Conservation (phyloP, 2,113 vertebrate genomes). For the human (Homo sapiens) region DNA sequence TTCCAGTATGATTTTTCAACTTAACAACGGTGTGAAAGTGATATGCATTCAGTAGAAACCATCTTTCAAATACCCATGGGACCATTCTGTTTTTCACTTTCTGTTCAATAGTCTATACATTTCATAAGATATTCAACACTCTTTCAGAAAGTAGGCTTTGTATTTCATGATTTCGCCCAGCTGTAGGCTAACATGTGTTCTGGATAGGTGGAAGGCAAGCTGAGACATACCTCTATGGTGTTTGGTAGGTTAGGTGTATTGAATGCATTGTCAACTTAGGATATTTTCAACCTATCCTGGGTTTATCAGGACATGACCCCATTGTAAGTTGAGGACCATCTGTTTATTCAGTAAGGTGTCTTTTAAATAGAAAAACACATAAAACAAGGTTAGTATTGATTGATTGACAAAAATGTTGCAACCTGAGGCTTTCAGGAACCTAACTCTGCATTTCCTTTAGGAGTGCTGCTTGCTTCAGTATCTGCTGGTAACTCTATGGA, state of each 20-base stretch:
- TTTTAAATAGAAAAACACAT: not conserved
- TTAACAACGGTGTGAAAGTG: not conserved
- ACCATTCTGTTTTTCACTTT: not conserved
- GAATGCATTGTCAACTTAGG: not conserved
- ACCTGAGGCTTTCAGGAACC: not conserved
- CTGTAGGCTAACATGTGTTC: not conserved
- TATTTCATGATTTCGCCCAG: not conserved
- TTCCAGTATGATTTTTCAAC: not conserved
- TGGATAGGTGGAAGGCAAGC: not conserved
- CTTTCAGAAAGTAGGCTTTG: not conserved
- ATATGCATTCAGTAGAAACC: not conserved
- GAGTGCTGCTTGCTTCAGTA: not conserved
- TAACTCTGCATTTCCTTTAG: not conserved
- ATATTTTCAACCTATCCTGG: not conserved
- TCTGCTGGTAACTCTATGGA: not conserved
- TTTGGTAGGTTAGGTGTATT: not conserved
- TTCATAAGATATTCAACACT: not conserved
- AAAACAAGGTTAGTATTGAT: not conserved
- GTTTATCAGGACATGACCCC: not conserved
- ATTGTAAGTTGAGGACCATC: not conserved
- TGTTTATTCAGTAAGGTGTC: not conserved
- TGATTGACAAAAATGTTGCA: not conserved
- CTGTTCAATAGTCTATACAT: not conserved
- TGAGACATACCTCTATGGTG: too few species aligned
- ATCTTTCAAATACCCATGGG: not conserved